Evolutionary conservation across 2,797 vertebrate species (phyloP), one percentile per base, ranked within the genome.

Genomic region (Artibeus jamaicensis): DNA sequence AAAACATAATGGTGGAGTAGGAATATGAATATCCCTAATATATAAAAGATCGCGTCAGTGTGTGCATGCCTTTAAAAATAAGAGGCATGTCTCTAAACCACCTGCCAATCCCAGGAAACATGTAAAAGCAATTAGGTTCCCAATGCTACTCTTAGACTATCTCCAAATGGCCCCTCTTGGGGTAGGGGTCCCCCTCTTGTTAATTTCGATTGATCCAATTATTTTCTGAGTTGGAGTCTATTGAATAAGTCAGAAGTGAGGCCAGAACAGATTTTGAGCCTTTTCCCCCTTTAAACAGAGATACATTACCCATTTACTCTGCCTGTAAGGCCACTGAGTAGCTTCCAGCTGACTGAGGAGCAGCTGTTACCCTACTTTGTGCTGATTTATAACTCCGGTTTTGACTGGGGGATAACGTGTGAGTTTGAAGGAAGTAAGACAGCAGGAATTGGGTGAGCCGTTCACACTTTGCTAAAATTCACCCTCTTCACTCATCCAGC

Each of bases 371-470:
- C 37, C 55, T 86, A 24, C 70, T 93, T 84, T 90, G 77, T 83
- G 34, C 62, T 81, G 77, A 94, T 91, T 94, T 89, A 71, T n/a
- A 50, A 34, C 78, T 79, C 59, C 39, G 65, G 21, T 87, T 96
- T 76, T 90, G 90, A 88, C 15, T 71, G 24, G 18, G 55, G 59
- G 42, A n/a, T 57, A 79, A 34, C 79, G 42, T 4, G 39, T 15
- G 34, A 48, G 39, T 89, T n/a, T 71, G 78, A 59, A 94, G 79
- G 55, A 76, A 89, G 77, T 0, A 7, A 83, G 59, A 55, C 2
- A 65, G 83, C 39, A 50, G 91, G 79, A 91, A 39, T 18, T 87
- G 73, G 86, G n/a, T 21, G 59, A 93, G 62, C 78, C 46, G 18
- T 76, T 65, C 16, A 50, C n/a, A 79, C 81, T 78, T 86, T 9